These are phyloP conservation scores for Neoitamus cyanurus DNA, from an alignment of 2,888 invertebrate species.

Conservation along the genomic window DNA sequence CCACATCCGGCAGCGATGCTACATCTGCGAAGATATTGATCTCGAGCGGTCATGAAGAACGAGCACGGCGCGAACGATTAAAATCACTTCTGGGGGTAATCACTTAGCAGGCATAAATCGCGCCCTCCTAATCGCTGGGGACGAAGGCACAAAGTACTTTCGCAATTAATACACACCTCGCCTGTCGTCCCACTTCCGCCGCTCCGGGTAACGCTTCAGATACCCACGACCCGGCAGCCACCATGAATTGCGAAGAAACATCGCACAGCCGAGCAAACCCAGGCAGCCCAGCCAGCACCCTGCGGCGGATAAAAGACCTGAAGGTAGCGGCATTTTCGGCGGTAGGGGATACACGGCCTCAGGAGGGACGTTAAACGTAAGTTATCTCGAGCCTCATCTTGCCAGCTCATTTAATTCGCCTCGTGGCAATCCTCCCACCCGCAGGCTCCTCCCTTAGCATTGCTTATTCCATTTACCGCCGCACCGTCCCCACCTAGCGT, in stretches of 20 bases:
- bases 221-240: neutral
- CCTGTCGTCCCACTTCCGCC: neutral
- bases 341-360: neutral
- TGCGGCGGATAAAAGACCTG: neutral
- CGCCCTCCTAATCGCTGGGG: neutral
- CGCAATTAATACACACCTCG: slow-evolving; percentile 7
- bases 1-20: too few relatives aligned
- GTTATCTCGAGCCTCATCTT: slow-evolving; percentile 29
- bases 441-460: neutral
- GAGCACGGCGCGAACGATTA: neutral
- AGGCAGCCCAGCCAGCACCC: neutral
- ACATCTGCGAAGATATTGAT: neutral
- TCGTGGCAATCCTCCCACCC: neutral
- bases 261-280: neutral
- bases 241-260: neutral
- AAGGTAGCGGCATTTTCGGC: neutral
- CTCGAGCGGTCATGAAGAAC: neutral
- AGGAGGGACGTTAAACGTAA: neutral
- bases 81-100: neutral
- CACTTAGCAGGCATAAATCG: neutral
- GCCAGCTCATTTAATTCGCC: slow-evolving; percentile 14
- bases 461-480: slow-evolving; percentile 8
- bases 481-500: neutral
- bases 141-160: neutral
- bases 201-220: neutral